These are phyloP conservation scores for Mionectes olivaceus DNA, from an alignment of 2,797 vertebrate genomes.

Conservation along the genomic window DNA sequence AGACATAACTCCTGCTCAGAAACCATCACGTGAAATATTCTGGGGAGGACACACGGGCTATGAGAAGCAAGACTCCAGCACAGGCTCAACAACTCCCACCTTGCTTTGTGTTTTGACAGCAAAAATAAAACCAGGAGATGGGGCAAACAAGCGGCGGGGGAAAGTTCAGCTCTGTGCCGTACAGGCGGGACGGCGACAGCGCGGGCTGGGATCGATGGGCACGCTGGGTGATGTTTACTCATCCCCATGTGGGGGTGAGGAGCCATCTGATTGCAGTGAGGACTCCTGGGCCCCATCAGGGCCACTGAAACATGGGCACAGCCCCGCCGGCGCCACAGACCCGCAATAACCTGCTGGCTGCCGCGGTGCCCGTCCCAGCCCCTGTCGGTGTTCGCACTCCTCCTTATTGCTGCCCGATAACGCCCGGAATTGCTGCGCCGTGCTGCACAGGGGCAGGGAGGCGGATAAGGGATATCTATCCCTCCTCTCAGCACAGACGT, in stretches of 20 bases:
- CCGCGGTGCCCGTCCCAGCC: constrained; percentile 68
- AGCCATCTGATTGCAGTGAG: not conserved
- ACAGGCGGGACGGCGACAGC: not conserved
- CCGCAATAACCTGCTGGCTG: constrained; percentile 69
- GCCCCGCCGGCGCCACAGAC: constrained; percentile 80
- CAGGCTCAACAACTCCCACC: not conserved
- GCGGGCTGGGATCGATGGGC: not conserved
- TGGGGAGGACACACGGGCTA: rapidly evolving
- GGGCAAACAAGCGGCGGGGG: not conserved
- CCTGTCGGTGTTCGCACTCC: constrained; percentile 62
- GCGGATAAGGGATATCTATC: constrained; percentile 10
- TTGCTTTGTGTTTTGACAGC: not conserved
- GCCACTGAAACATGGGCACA: not conserved
- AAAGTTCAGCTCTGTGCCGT: constrained; percentile 17
- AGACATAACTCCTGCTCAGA: not conserved
- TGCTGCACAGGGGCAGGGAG: not conserved
- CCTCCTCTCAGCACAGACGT: not conserved
- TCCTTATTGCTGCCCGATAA: constrained; percentile 71
- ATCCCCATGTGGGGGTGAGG: not conserved
- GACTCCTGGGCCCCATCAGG: not conserved
- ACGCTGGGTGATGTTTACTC: not conserved
- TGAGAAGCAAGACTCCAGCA: not conserved
- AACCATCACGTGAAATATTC: rapidly evolving
- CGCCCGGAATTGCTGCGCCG: constrained; percentile 17
- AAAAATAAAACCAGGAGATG: not conserved